These are phyloP conservation scores for Coccyzus lansbergi DNA, from an alignment of 2,797 vertebrate genomes.

Conservation along the genomic window DNA sequence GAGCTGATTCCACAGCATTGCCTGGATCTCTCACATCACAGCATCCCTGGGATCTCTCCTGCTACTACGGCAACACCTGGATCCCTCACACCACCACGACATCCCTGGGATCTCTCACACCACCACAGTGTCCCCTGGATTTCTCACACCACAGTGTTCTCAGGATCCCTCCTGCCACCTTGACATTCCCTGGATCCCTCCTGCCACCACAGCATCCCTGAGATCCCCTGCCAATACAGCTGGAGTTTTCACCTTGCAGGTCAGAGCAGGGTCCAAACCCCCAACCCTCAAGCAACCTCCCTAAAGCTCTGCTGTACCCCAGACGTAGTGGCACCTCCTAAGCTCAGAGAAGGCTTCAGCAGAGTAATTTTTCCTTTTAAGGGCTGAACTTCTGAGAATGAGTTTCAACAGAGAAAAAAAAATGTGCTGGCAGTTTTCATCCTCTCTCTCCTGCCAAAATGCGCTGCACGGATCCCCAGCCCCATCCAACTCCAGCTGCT, in stretches of 20 bases:
- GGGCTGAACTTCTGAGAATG: background rate
- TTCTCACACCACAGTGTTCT: too few relatives aligned
- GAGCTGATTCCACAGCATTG: background rate
- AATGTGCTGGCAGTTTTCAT: background rate
- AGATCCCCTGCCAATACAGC: background rate
- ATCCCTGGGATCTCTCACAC: too few relatives aligned
- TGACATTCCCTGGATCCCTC: background rate
- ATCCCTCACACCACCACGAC: too few relatives aligned
- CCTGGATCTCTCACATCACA: too few relatives aligned
- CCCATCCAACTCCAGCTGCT: background rate
- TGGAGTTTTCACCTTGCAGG: background rate
- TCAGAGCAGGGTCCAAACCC: background rate
- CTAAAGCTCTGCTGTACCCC: background rate
- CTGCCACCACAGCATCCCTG: background rate
- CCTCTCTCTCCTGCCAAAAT: background rate
- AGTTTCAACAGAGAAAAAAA: background rate
- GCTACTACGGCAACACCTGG: too few relatives aligned
- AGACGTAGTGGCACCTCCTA: background rate
- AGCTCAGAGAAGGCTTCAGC: background rate
- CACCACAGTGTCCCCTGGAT: too few relatives aligned
- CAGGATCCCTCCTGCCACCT: background rate
- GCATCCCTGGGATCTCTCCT: too few relatives aligned
- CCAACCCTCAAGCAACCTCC: background rate
- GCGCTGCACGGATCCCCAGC: background rate
- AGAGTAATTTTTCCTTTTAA: slow-evolving; percentile 40